A percentile compares a stretch with the other conserved stretches of the same genome.
Evolutionary conservation across 2,797 vertebrate genomes (phyloP).

Genomic region (Nyctibius grandis): DNA sequence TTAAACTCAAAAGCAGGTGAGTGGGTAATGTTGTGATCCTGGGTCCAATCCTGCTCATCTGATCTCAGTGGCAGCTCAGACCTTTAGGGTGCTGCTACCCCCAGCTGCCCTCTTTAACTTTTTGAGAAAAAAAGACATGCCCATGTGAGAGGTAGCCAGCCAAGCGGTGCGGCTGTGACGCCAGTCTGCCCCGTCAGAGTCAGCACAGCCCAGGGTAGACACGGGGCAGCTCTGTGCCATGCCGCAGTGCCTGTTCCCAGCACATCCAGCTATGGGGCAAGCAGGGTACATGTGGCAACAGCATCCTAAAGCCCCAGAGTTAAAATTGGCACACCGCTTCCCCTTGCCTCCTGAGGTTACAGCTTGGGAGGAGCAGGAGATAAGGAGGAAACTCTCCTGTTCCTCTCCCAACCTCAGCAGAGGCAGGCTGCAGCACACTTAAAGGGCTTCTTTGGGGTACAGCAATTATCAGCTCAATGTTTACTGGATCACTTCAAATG

Average conservation of each 20-base stretch:
- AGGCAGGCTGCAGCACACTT: neutral
- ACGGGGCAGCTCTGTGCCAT: accelerated
- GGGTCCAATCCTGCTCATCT: neutral
- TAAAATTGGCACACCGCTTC: neutral
- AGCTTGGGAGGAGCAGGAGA: neutral
- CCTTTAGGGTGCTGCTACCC: neutral
- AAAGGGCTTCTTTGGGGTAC: neutral
- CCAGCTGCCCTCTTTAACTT: neutral
- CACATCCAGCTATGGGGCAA: accelerated
- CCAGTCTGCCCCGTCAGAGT: accelerated
- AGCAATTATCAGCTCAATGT: neutral
- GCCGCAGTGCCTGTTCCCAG: neutral
- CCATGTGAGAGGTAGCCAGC: neutral
- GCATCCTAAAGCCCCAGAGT: neutral
- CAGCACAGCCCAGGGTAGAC: accelerated
- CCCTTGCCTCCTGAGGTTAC: neutral
- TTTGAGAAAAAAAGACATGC: accelerated
- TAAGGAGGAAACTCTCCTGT: neutral
- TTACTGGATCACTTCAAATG: neutral
- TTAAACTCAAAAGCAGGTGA: neutral
- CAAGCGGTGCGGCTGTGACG: accelerated
- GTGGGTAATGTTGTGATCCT: neutral
- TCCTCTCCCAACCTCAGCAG: neutral
- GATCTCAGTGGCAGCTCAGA: neutral
- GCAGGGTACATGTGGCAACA: neutral